phyloP scores from a whole-genome alignment of 2,888 invertebrate genomes.

The Teinopalpus imperialis region DNA sequence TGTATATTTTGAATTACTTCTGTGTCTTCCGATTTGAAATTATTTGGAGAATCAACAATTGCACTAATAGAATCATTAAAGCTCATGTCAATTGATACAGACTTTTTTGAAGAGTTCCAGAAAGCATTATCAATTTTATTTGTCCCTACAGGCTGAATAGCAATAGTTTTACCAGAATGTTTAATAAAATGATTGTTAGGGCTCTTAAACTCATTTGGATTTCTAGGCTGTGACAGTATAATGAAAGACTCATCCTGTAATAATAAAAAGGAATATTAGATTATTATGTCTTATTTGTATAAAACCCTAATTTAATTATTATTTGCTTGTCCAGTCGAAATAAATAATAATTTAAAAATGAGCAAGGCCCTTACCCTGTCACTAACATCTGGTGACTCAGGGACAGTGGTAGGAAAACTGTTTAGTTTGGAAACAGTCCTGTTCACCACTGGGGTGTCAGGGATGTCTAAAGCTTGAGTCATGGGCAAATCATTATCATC shows the following conservation, averaged over 20 bases:
- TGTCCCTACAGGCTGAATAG: constrained; percentile 50
- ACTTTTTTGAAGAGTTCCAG: constrained; percentile 59
- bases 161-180: constrained; percentile 48
- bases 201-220: constrained; percentile 41
- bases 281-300: no score
- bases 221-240: constrained; percentile 51
- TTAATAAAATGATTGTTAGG: constrained; percentile 52
- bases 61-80: constrained; percentile 44
- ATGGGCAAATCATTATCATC: constrained; percentile 61
- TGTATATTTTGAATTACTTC: constrained; percentile 33
- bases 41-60: constrained; percentile 41
- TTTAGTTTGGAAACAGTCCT: constrained; percentile 45
- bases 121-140: constrained; percentile 57
- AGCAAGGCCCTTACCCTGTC: constrained; percentile 52
- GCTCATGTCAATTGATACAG: constrained; percentile 48
- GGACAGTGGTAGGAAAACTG: constrained; percentile 46
- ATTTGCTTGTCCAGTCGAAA: no score
- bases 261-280: constrained; percentile 10
- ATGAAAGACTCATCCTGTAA: constrained; percentile 71
- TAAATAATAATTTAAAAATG: constrained; percentile 2
- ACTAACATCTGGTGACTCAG: constrained; percentile 72
- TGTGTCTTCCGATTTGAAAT: constrained; percentile 31
- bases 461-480: constrained; percentile 66
- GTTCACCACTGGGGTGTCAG: constrained; percentile 55
- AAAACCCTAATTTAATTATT: no score